Evolutionary conservation across 2,888 invertebrate species (phyloP).

Genomic region (Athalia rosae): DNA sequence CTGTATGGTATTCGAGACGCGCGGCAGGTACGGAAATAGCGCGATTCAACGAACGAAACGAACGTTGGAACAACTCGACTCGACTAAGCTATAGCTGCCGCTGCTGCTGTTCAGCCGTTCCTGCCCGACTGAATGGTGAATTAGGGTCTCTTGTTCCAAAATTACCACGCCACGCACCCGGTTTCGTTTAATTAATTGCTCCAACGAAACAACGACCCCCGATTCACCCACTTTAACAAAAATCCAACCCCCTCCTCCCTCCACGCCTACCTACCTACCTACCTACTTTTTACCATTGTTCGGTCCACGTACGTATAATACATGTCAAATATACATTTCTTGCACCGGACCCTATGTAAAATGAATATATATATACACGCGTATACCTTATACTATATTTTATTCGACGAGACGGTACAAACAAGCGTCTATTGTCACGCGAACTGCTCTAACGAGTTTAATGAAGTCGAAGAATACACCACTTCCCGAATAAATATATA

Average conservation of each 20-base stretch:
- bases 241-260: not conserved
- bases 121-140: constrained; percentile 34
- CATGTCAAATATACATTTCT: not conserved
- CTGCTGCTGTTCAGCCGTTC: not conserved
- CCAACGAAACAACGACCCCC: constrained; percentile 40
- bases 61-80: too few relatives aligned
- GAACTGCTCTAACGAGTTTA: constrained; percentile 5
- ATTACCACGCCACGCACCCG: constrained; percentile 41
- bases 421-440: constrained; percentile 39
- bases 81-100: too few relatives aligned
- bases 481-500: too few relatives aligned
- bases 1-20: constrained; percentile 34
- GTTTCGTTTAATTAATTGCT: constrained; percentile 45
- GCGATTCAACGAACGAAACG: constrained; percentile 32
- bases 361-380: not conserved
- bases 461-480: constrained; percentile 24
- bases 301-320: not conserved
- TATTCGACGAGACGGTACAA: not conserved
- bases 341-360: not conserved
- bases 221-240: constrained; percentile 33
- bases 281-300: not conserved
- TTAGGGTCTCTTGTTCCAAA: constrained; percentile 45
- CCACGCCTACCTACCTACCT: too few relatives aligned
- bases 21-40: constrained; percentile 41
- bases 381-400: not conserved